A percentile compares a stretch with the other conserved stretches of the same genome.
phyloP scores from a whole-genome alignment of 2,797 vertebrate genomes.

The Anolis apletophallus region DNA sequence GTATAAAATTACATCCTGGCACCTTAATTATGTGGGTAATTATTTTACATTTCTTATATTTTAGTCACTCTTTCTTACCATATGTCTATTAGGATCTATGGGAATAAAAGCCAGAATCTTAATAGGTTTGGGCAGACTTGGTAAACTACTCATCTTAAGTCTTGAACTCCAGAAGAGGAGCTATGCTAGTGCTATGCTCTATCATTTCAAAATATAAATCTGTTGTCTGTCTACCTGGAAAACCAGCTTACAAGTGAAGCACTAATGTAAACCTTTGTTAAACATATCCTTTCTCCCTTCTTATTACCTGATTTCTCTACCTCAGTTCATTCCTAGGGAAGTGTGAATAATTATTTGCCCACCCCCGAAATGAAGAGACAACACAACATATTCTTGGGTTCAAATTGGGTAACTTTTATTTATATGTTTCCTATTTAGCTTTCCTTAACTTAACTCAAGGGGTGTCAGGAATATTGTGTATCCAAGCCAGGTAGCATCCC shows the following conservation, averaged over 20 bases:
- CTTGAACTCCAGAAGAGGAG: not conserved
- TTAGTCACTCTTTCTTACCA: conserved; percentile 59
- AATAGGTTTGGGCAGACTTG: not conserved
- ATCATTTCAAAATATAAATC: not conserved
- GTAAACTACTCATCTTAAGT: not conserved
- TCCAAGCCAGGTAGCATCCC: no score
- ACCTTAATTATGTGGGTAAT: conserved; percentile 36
- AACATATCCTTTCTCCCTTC: not conserved
- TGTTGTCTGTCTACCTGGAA: no score
- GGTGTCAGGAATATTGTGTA: no score
- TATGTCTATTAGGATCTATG: conserved; percentile 13
- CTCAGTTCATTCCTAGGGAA: not conserved
- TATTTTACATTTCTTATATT: conserved; percentile 50
- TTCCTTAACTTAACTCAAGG: no score
- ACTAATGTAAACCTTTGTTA: not conserved
- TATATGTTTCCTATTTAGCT: no score
- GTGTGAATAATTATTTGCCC: not conserved
- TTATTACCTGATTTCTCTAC: not conserved
- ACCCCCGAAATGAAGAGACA: no score
- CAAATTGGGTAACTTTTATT: no score
- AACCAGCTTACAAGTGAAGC: not conserved
- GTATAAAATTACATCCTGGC: not conserved
- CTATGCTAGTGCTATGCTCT: no score
- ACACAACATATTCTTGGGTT: no score
- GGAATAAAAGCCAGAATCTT: not conserved